phyloP scores from a whole-genome alignment of 2,888 invertebrate genomes.

The Tromatobia lineatoria region DNA sequence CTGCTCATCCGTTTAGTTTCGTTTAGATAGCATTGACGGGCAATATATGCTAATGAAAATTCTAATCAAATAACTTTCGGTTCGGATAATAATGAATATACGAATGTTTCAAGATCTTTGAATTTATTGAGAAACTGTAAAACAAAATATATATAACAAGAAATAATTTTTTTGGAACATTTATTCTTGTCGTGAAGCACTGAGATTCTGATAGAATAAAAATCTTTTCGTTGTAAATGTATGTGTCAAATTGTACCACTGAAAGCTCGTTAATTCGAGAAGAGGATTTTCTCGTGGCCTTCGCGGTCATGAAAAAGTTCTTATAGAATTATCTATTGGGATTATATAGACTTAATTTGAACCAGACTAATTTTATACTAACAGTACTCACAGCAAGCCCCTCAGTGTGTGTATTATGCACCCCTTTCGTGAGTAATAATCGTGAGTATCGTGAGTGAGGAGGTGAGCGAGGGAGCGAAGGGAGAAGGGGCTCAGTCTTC shows the following conservation, averaged over 20 bases:
- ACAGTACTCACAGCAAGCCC: constrained; percentile 87
- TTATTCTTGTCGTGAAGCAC: too few species aligned
- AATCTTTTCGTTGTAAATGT: neutral
- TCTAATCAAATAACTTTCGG: neutral
- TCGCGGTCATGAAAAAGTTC: neutral
- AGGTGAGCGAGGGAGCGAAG: constrained; percentile 68
- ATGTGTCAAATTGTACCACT: neutral
- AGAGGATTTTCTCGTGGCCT: constrained; percentile 2
- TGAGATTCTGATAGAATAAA: too few species aligned
- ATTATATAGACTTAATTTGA: constrained; percentile 66
- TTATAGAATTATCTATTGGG: constrained; percentile 5
- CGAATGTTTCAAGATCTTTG: too few species aligned
- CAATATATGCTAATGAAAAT: neutral
- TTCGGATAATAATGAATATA: neutral
- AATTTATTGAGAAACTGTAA: too few species aligned
- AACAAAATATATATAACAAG: too few species aligned
- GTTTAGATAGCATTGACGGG: too few species aligned
- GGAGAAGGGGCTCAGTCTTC: constrained; percentile 56
- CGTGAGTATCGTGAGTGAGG: constrained; percentile 69
- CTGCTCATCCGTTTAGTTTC: too few species aligned
- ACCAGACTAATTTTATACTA: constrained; percentile 72
- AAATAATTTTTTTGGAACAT: too few species aligned
- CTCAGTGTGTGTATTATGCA: constrained; percentile 83
- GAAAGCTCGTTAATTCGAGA: constrained; percentile 5
- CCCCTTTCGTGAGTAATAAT: constrained; percentile 71